Base-by-base conservation (phyloP, 2,888 invertebrate species). In the Pocota personata region DNA sequence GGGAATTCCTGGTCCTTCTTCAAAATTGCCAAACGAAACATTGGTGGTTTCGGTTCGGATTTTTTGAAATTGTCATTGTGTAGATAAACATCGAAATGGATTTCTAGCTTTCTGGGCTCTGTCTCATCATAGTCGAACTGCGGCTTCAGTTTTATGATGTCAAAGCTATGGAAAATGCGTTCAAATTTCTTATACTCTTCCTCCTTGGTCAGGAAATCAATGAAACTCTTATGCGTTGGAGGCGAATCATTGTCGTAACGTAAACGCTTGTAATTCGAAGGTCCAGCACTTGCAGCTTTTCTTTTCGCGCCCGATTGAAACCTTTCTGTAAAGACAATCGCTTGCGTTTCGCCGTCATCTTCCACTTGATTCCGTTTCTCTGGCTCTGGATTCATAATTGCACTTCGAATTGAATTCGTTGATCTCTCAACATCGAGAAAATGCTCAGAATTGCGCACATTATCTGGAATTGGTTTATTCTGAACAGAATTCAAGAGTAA, bases 1-100 rank as follows among this genome's bases (percentile, higher is more conserved):
- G 91, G 92, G 87, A 92, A 91, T 3, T 69, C 35, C 35, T 89
- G 90, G 4, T 88, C 35, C 5, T 87, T 75, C 19, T 89, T 75
- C 10, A 92, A 55, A 35, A 92, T 88, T 14, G 91, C 77, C 21
- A 91, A 88, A 10, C 90, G 89, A 76, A 91, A 91, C 3, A 72
- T 88, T 2, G 92, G 91, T 1, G 86, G 57, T n/a, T 89, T 89
- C 0, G 90, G 90, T 2, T 89, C 87, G 14, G 91, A 90, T 35
- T 90, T 90, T 8, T 87, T 89, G 21, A 91, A 92, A 35, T 90
- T 89, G 27, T 90, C 91, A 2, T 90, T 77, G 86, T 91, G 89
- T 40, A 91, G 80, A 48, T 86, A 80, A 6, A 89, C 27, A 88
- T 92, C 92, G 55, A 92, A 92, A 16, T 80, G 87, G 7, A 92